These are phyloP conservation scores for Amiota communis DNA, from an alignment of 2,888 invertebrate species.

Conservation along the genomic window DNA sequence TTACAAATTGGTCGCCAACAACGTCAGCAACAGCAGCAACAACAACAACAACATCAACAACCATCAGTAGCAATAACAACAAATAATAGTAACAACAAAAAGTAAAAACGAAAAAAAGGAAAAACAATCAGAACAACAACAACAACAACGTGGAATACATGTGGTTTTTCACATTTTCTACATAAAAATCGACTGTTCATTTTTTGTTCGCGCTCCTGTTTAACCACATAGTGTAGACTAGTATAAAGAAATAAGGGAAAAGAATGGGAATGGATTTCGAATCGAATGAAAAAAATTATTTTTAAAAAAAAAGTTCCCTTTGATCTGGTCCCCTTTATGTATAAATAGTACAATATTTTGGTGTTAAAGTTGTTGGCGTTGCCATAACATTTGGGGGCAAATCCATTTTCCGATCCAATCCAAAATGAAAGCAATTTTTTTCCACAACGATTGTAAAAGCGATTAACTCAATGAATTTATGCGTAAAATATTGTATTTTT, in stretches of 20 bases:
- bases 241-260: neutral
- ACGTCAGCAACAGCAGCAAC: conserved; percentile 32
- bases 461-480: conserved; percentile 48
- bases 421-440: conserved; percentile 10
- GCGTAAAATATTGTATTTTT: conserved; percentile 63
- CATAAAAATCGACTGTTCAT: conserved; percentile 5
- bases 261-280: too few relatives aligned
- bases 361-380: neutral
- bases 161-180: conserved; percentile 15
- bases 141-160: neutral
- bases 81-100: neutral
- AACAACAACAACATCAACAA: conserved; percentile 17
- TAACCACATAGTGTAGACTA: neutral
- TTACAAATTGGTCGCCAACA: conserved; percentile 62
- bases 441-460: neutral
- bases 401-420: conserved; percentile 30
- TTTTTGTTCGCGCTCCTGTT: conserved; percentile 4
- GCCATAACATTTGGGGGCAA: conserved; percentile 32
- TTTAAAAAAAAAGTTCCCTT: conserved; percentile 5
- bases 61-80: conserved; percentile 3
- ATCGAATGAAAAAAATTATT: neutral
- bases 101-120: too few relatives aligned
- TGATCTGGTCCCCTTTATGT: conserved; percentile 19
- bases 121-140: conserved; percentile 3
- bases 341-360: neutral